phyloP scores from a whole-genome alignment of 1,140 invertebrate species.

The Gonatopus flavifemur region DNA sequence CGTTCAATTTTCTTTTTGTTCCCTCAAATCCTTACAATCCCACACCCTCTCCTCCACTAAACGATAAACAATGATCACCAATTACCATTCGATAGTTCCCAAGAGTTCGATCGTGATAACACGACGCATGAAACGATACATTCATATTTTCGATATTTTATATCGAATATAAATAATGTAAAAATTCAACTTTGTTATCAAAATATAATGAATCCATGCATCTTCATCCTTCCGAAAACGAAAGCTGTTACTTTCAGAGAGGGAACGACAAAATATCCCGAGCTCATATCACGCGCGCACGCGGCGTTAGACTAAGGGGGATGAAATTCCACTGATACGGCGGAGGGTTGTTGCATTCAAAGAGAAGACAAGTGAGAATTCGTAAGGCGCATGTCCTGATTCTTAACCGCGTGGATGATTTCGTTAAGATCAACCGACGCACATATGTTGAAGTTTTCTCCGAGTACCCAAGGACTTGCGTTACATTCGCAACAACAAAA shows the following conservation, averaged over 20 bases:
- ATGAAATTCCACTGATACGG: background rate
- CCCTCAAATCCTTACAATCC: too few relatives aligned
- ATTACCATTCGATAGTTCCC: too few relatives aligned
- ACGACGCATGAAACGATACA: too few relatives aligned
- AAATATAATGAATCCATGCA: slow-evolving; percentile 25
- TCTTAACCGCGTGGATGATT: background rate
- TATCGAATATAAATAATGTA: too few relatives aligned
- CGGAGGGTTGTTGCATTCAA: background rate
- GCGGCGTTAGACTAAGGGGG: slow-evolving; percentile 51
- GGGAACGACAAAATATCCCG: slow-evolving; percentile 2
- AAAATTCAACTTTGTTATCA: slow-evolving; percentile 8
- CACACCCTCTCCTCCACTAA: too few relatives aligned
- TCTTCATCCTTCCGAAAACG: slow-evolving; percentile 19
- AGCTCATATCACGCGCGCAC: slow-evolving; percentile 45
- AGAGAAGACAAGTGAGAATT: background rate
- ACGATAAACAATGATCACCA: too few relatives aligned
- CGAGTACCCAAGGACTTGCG: background rate
- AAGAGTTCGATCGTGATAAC: too few relatives aligned
- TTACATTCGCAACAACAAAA: background rate
- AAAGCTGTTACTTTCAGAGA: slow-evolving; percentile 14
- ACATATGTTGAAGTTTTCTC: background rate
- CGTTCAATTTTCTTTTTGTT: too few relatives aligned
- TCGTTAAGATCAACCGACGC: background rate
- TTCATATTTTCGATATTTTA: too few relatives aligned
- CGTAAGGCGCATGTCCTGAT: background rate